Evolutionary conservation across 1,140 invertebrate genomes (phyloP).

Genomic region (Acromyrmex echinatior): DNA sequence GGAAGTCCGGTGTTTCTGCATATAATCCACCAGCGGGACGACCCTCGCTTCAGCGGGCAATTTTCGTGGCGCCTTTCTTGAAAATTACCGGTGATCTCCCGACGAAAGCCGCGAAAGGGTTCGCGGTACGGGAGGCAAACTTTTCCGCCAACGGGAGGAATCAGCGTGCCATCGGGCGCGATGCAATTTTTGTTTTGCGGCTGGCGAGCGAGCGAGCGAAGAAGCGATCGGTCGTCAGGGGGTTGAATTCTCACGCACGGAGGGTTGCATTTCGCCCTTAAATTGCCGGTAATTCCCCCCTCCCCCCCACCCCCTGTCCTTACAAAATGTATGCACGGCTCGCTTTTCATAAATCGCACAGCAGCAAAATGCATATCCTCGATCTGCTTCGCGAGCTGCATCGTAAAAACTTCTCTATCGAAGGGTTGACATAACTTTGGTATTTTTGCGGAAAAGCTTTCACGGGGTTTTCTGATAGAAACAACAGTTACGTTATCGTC

Average conservation of each 20-base stretch:
- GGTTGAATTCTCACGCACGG: slow-evolving; percentile 54
- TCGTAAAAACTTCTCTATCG: slow-evolving; percentile 49
- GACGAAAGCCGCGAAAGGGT: slow-evolving; percentile 49
- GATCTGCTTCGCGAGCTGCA: slow-evolving; percentile 33
- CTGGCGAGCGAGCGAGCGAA: not conserved
- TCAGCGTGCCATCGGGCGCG: slow-evolving; percentile 25
- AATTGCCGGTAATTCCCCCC: slow-evolving; percentile 65
- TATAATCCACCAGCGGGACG: slow-evolving; percentile 43
- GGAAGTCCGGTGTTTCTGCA: slow-evolving; percentile 43
- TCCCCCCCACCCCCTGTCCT: not conserved
- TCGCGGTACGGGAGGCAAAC: slow-evolving; percentile 10
- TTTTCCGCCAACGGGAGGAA: slow-evolving; percentile 40
- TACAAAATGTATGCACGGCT: slow-evolving; percentile 16
- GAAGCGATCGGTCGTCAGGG: slow-evolving; percentile 49
- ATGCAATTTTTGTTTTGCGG: slow-evolving; percentile 37
- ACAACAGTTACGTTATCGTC: no score
- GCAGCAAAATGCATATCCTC: not conserved
- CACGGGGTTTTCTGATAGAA: not conserved
- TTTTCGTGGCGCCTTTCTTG: slow-evolving; percentile 35
- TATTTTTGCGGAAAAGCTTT: slow-evolving; percentile 22
- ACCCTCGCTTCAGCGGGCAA: slow-evolving; percentile 3
- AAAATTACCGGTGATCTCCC: slow-evolving; percentile 53
- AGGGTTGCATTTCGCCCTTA: slow-evolving; percentile 45
- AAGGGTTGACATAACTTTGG: slow-evolving; percentile 11
- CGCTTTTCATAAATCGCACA: slow-evolving; percentile 60